Conservation (phyloP, 2,797 vertebrate genomes). For the Valencia hispanica region DNA sequence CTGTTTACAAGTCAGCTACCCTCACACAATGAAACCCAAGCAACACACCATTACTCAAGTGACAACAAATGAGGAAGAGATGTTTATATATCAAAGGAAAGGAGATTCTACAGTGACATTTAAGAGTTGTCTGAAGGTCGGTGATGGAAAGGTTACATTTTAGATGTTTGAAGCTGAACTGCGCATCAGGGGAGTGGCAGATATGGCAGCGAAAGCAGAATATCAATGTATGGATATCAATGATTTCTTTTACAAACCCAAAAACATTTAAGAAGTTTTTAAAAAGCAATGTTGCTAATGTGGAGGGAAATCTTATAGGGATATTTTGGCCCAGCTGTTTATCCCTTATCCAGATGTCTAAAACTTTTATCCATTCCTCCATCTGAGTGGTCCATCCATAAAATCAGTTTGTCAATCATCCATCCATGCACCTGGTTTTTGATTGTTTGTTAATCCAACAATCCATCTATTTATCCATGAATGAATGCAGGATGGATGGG, state of each 20-base stretch:
- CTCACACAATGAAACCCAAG: slow-evolving; percentile 46
- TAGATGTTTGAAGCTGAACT: slow-evolving; percentile 66
- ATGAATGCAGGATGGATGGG: too few species aligned
- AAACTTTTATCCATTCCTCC: not conserved
- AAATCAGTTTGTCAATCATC: too few species aligned
- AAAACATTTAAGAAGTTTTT: slow-evolving; percentile 23
- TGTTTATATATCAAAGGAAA: slow-evolving; percentile 65
- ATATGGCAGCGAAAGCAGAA: slow-evolving; percentile 20
- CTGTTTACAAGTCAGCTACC: slow-evolving; percentile 32
- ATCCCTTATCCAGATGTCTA: not conserved
- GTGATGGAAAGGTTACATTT: slow-evolving; percentile 76
- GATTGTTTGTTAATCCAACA: too few species aligned
- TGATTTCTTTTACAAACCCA: too few species aligned
- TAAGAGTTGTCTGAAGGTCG: slow-evolving; percentile 71
- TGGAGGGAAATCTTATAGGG: not conserved
- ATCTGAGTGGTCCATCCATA: too few species aligned
- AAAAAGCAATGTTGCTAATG: slow-evolving; percentile 5
- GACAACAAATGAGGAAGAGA: slow-evolving; percentile 65
- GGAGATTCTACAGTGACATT: slow-evolving; percentile 75
- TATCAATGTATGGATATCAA: slow-evolving; percentile 45
- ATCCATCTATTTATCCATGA: too few species aligned
- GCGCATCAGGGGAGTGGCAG: slow-evolving; percentile 33
- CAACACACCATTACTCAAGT: slow-evolving; percentile 50
- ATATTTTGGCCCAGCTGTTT: not conserved
- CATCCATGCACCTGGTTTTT: too few species aligned